Percentiles rank a stretch among this genome's conserved stretches.
Evolutionary conservation across 2,797 vertebrate species (phyloP).

Genomic region (Malacoraja senta): DNA sequence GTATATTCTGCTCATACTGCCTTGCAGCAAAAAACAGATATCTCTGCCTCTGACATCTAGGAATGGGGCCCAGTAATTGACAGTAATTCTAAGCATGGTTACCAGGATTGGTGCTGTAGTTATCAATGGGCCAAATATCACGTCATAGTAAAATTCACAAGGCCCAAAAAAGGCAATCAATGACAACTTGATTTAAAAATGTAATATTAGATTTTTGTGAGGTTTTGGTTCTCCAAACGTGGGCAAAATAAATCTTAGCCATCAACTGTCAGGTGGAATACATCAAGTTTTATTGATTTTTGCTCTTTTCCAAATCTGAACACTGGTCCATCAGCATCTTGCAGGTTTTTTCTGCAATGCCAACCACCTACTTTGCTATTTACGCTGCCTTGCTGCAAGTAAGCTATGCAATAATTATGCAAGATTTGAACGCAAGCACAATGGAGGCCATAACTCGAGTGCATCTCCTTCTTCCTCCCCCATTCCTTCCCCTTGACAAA

Average conservation of each 20-base stretch:
- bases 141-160: not conserved
- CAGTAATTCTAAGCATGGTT: not conserved
- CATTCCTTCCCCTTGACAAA: not conserved
- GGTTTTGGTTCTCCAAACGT: constrained; percentile 36
- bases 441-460: not conserved
- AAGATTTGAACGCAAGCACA: not conserved
- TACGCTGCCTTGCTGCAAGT: not conserved
- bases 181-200: not conserved
- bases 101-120: not conserved
- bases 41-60: constrained; percentile 15
- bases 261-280: not conserved
- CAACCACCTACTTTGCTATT: not conserved
- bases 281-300: not conserved
- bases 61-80: constrained; percentile 9
- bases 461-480: not conserved
- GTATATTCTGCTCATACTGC: not conserved
- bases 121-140: not conserved
- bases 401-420: not conserved
- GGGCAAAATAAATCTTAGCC: constrained; percentile 42
- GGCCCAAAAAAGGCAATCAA: not conserved
- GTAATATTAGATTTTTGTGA: not conserved
- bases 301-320: constrained; percentile 42
- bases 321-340: constrained; percentile 40
- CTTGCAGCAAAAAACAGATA: constrained; percentile 28
- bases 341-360: not conserved